These are phyloP conservation scores for Entomobrya multifasciata DNA, from an alignment of 2,888 invertebrate genomes.

Conservation along the genomic window DNA sequence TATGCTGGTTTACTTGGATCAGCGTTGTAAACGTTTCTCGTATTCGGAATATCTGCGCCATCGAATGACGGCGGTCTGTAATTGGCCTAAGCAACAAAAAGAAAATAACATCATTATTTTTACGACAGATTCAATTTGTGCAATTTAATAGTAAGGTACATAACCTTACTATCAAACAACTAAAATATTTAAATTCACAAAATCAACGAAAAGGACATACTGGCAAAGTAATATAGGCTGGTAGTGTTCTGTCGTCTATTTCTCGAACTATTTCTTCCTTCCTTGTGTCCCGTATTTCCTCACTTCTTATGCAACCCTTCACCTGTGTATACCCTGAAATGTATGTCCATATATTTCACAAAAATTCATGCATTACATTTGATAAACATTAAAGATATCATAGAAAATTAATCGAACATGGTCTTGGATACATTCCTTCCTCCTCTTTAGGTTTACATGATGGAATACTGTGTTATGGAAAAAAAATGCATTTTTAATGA, in stretches of 20 bases:
- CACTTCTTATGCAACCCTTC: constrained; percentile 31
- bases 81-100: constrained; percentile 69
- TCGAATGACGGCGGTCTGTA: constrained; percentile 76
- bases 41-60: constrained; percentile 72
- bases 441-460: constrained; percentile 45
- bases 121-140: no score
- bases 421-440: constrained; percentile 37
- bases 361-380: no score
- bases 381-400: no score
- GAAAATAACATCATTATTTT: no score
- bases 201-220: neutral
- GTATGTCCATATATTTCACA: no score
- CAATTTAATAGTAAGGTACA: no score
- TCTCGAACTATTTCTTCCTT: neutral
- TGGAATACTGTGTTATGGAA: constrained; percentile 16
- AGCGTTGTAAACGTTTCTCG: constrained; percentile 74
- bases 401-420: neutral
- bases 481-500: neutral
- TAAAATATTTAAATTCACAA: neutral
- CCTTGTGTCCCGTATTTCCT: constrained; percentile 17
- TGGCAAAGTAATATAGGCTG: constrained; percentile 42
- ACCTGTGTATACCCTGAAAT: neutral
- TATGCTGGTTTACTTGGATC: constrained; percentile 72
- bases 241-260: neutral
- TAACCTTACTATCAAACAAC: no score